Evolutionary conservation across 2,113 vertebrate genomes (phyloP).

Genomic region (Takifugu bimaculatus): DNA sequence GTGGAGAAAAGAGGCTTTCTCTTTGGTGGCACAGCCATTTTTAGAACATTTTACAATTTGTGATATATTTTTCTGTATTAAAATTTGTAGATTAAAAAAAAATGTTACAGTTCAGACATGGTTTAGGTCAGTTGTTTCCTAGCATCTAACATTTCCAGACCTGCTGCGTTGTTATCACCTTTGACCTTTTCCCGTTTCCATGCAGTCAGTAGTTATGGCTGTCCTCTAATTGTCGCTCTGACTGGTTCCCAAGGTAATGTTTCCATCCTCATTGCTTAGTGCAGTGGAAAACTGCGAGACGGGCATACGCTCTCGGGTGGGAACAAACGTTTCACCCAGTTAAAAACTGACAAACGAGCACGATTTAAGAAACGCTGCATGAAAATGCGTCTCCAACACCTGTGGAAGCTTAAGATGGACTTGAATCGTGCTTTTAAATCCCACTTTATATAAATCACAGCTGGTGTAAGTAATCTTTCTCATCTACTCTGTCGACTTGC

Average conservation of each 20-base stretch:
- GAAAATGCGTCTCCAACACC: too few relatives aligned
- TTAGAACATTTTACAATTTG: constrained; percentile 6
- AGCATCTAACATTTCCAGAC: not conserved
- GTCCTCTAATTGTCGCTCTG: constrained; percentile 12
- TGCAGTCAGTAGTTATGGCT: constrained; percentile 19
- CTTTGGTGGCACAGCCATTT: not conserved
- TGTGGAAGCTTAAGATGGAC: too few relatives aligned
- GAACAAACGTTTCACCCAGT: not conserved
- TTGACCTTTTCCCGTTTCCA: constrained; percentile 7
- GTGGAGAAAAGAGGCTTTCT: constrained; percentile 2
- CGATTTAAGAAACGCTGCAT: constrained; percentile 1
- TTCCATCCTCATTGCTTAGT: constrained; percentile 20
- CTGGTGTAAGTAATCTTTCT: too few relatives aligned
- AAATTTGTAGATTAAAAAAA: not conserved
- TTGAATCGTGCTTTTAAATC: too few relatives aligned
- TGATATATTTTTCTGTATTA: constrained; percentile 24
- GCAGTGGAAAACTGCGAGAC: constrained; percentile 21
- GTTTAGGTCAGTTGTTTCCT: not conserved
- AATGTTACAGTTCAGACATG: not conserved
- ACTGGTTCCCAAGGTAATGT: not conserved
- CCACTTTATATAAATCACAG: too few relatives aligned
- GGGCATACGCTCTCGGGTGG: not conserved
- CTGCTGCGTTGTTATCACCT: not conserved
- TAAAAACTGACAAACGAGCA: constrained; percentile 18
- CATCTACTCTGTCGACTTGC: too few relatives aligned